Evolutionary conservation across 2,888 invertebrate species (phyloP).

Genomic region (Bellardia bayeri): DNA sequence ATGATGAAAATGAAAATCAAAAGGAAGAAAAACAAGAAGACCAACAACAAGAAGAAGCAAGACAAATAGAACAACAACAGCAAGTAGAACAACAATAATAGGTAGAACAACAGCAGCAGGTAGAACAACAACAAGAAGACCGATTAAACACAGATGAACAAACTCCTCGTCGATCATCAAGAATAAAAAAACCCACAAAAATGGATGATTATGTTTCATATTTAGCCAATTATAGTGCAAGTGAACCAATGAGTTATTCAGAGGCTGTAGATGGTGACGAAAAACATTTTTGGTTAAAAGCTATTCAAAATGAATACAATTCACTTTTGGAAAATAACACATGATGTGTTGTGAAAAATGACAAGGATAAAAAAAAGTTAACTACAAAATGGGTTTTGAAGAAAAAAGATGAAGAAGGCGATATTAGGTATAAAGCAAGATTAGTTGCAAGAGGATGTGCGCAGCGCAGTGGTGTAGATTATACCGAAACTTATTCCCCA

Average conservation of each 20-base stretch:
- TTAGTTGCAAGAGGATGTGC: constrained; percentile 39
- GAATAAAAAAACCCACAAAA: constrained; percentile 2
- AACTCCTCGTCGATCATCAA: constrained; percentile 11
- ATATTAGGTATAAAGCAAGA: constrained; percentile 16
- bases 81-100: no score
- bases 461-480: constrained; percentile 28
- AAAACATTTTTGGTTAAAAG: neutral
- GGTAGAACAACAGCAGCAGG: constrained; percentile 4
- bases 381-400: constrained; percentile 43
- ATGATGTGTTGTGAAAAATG: neutral
- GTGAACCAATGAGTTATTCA: constrained; percentile 5
- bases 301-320: constrained; percentile 1
- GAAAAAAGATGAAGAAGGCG: constrained; percentile 17
- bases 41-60: no score
- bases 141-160: neutral
- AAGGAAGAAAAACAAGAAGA: no score
- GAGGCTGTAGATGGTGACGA: constrained; percentile 5
- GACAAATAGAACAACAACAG: no score
- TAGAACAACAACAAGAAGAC: neutral
- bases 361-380: constrained; percentile 10
- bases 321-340: constrained; percentile 32
- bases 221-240: neutral
- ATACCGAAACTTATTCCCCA: constrained; percentile 31
- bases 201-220: constrained; percentile 11
- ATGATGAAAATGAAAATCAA: no score